Evolutionary conservation across 2,113 vertebrate genomes (phyloP), one percentile per base, ranked within the genome.

Genomic region (Okapia johnstoni): DNA sequence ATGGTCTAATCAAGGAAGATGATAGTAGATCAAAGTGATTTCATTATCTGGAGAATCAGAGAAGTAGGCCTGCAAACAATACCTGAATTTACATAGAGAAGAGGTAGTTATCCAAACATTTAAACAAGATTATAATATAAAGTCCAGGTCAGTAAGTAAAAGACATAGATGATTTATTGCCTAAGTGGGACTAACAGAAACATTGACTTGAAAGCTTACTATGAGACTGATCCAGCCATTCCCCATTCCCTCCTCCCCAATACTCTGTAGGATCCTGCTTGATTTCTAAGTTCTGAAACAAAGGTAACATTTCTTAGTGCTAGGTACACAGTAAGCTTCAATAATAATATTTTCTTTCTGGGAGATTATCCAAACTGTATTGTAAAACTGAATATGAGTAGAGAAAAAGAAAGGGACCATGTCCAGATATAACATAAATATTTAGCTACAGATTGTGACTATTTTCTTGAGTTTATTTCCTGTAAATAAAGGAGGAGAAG

Each of bases 221-320:
- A 2, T 52, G 2, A 14, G 23, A 33, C 23, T 54, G 30, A 80
- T n/a, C 7, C 0, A 95, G 3, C 5, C 17, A 61, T 36, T n/a
- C 2, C 21, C 8, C 3, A 3, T 11, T 28, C 28, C 10, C 5
- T 36, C 48, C 5, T 5, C 26, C 23, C 7, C 19, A 7, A 28
- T 7, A 28, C 28, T 30, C 4, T 46, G 23, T 14, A 89, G 46
- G 28, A 25, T 33, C 30, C 19, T 40, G 1, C 50, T 36, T 88
- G 19, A 6, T 63, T 95, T 88, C 46, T 73, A 90, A 91, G 43
- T 61, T 88, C 52, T 76, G 54, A 95, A 96, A 63, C 48, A 96
- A 70, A 90, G 28, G 1, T 54, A 77, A 76, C 26, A 36, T 2
- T 73, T 63, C 43, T 91, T 19, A 87, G 26, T 50, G 6, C 3